Conservation (phyloP, 2,797 vertebrate species). For the Crax fasciolata region DNA sequence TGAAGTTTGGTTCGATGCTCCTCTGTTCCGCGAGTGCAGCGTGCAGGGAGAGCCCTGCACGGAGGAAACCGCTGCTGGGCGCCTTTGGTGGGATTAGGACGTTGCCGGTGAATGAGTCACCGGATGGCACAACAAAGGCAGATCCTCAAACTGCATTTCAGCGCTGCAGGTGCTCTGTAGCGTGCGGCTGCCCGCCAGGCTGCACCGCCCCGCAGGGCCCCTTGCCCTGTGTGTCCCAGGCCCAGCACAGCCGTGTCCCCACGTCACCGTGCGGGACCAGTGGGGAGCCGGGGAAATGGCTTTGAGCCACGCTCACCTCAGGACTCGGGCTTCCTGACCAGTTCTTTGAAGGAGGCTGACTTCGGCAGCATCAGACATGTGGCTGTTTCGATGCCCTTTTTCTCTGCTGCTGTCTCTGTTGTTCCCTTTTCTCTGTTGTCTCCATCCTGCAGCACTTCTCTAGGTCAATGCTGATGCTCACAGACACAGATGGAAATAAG, state of each 20-base stretch:
- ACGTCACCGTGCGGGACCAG: too few relatives aligned
- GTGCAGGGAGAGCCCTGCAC: not conserved
- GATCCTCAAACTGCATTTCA: constrained; percentile 48
- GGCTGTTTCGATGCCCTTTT: not conserved
- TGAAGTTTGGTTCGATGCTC: constrained; percentile 15
- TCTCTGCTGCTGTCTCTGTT: not conserved
- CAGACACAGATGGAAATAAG: not conserved
- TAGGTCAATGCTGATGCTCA: not conserved
- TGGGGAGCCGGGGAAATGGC: not conserved
- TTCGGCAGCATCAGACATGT: not conserved
- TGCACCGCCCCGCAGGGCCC: not conserved
- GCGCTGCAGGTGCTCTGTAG: constrained; percentile 34
- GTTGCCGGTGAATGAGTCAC: constrained; percentile 62
- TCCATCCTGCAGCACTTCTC: not conserved
- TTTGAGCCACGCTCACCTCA: not conserved
- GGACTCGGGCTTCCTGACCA: not conserved
- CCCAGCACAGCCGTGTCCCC: too few relatives aligned
- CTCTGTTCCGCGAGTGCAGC: constrained; percentile 6
- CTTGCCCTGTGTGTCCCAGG: constrained; percentile 8
- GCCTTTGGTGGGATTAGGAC: constrained; percentile 71
- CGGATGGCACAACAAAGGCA: constrained; percentile 68
- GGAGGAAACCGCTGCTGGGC: constrained; percentile 17
- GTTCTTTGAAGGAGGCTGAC: not conserved
- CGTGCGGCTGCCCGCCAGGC: constrained; percentile 28
- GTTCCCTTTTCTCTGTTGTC: not conserved